Evolutionary conservation across 2,113 vertebrate genomes (phyloP).

Genomic region (Thalassoma bifasciatum): DNA sequence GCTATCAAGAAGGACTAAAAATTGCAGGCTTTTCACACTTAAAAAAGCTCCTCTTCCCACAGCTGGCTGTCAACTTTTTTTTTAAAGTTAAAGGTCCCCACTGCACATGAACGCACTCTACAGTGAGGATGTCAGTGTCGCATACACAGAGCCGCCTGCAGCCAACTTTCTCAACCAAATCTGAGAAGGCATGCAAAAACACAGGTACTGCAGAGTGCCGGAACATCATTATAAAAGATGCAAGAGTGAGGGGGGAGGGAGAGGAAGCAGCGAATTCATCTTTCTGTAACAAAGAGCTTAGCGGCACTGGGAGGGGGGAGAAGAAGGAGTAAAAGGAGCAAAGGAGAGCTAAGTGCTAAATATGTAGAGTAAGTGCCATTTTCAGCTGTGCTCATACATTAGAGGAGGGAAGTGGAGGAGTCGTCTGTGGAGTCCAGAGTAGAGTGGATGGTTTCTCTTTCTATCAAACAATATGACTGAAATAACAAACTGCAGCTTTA

Average conservation of each 20-base stretch:
- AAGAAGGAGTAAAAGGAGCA: constrained; percentile 1
- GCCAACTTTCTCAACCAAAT: constrained; percentile 32
- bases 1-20: constrained; percentile 9
- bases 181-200: constrained; percentile 29
- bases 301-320: neutral
- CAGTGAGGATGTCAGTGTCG: constrained; percentile 38
- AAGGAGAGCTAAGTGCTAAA: constrained; percentile 11
- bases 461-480: too few relatives aligned
- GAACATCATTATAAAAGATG: constrained; percentile 36
- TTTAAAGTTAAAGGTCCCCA: constrained; percentile 27
- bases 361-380: neutral
- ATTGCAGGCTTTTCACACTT: constrained; percentile 25
- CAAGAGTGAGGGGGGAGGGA: neutral
- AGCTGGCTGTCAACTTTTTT: constrained; percentile 51
- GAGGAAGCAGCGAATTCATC: constrained; percentile 13
- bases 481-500: too few relatives aligned
- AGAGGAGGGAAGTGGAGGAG: neutral
- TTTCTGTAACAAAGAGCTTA: constrained; percentile 18
- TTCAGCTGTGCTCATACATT: constrained; percentile 2
- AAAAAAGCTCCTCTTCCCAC: constrained; percentile 19
- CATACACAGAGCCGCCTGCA: constrained; percentile 40
- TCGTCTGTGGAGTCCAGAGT: neutral
- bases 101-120: constrained; percentile 34
- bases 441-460: neutral
- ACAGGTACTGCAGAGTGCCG: constrained; percentile 28